Base-by-base conservation (phyloP, 1,140 invertebrate species). In the Drosophila saltans region DNA sequence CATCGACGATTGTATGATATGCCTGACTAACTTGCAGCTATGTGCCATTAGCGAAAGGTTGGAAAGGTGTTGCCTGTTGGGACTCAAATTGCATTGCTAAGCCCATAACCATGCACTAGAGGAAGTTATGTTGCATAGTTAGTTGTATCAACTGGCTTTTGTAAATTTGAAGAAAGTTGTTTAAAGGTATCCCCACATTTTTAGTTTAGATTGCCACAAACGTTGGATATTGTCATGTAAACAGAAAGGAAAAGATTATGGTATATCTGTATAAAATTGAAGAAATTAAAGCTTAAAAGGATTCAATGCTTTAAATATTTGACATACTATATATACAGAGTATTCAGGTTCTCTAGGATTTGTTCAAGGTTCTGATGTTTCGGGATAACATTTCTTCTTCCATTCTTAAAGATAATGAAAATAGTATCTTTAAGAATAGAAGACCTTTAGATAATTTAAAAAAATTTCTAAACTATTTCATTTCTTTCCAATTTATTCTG, bases 1-100 rank as follows among this genome's bases (percentile, higher is more conserved):
- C 69, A 36, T 59, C 39, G 69, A 52, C 60, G 60, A 60, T 56
- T 30, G 55, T 16, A 16, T 69, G 82, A 88, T 86, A 89, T 78
- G 83, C 76, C 68, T 89, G 76, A 86, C 80, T 83, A 88, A 89
- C 80, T 81, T 80, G 73, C 83, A 72, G 73, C 72, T 73, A 86
- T 86, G 83, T 72, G 71, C 78, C 81, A 48, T 55, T 26, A 79
- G 82, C 79, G 80, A 86, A 86, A 88, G 75, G 84, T 69, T 36
- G 77, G 80, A 86, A 89, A 88, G 84, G 83, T 89, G 81, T 86
- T 81, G 76, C 61, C 69, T 64, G 67, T 58, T 66, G 67, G 48
- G 62, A 70, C 61, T 77, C 57, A 64, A 65, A 69, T 66, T 76
- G 73, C 78, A 74, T 52, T 68, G 62, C 39, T 55, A 33, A 33